Base-by-base conservation (phyloP, 2,797 vertebrate genomes). In the Ambastaia sidthimunki region DNA sequence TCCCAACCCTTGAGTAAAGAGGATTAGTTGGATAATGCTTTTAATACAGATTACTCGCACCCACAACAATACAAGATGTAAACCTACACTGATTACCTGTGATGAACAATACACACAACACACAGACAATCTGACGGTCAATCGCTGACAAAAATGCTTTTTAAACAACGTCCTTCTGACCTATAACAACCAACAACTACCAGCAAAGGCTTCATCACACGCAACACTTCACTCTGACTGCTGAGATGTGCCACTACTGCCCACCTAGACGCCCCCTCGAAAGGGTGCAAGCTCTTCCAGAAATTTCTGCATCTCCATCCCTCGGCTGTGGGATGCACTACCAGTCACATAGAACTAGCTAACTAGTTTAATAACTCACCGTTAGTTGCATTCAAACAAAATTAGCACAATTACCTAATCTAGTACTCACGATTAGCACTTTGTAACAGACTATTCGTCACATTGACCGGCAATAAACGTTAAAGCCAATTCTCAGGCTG, bases 11-110 rank as follows among this genome's bases (percentile, higher is more conserved):
- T 23, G 15, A 31, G 13, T 23, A 47, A 73, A 73, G 50, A 73
- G 62, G 78, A 57, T 74, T 80, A 80, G 50, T 13, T 57, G 62
- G 60, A 66, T 80, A 67, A 80, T 59, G 21, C 62, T 34, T 48
- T 67, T 80, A 74, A 59, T 37, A 48, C 70, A 23, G 78, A 80
- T 80, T 73, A 80, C 48, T 80, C 63, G 48, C 70, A 73, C 70
- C 70, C 37, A 55, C 50, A 55, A 48, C 12, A 57, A 6, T 37
- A 25, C 70, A 48, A 80, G 76, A 72, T 47, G n/a, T 25, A 66
- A 34, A 73, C 25, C 34, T 48, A 73, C 34, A 21, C 70, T 72
- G 57, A 57, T 57, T 25, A 68, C 12, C 54, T 16, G 15, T 12
- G 7, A 71, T 65, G 71, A 25, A 59, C 28, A 52, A 23, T 34